Percentiles rank a stretch among this genome's conserved stretches.
phyloP scores from a whole-genome alignment of 2,888 invertebrate species.

The Trissolcus japonicus region DNA sequence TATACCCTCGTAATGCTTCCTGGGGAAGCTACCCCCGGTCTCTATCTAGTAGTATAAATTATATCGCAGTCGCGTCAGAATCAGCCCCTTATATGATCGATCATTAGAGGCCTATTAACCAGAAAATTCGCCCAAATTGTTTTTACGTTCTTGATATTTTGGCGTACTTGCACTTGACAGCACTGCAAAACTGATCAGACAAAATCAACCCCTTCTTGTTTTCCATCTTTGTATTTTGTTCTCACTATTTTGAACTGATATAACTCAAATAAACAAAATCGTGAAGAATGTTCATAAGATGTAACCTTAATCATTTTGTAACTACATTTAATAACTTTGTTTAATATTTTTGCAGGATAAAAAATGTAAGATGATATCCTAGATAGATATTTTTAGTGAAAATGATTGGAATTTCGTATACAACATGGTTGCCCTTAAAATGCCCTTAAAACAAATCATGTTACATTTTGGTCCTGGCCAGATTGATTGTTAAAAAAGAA shows the following conservation, averaged over 20 bases:
- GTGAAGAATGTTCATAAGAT: too few relatives aligned
- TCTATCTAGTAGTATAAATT: slow-evolving; percentile 75
- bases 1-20: slow-evolving; percentile 61
- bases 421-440: too few relatives aligned
- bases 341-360: too few relatives aligned
- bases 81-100: slow-evolving; percentile 74
- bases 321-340: too few relatives aligned
- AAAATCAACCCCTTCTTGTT: neutral
- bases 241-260: neutral
- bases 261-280: neutral
- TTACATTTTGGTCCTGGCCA: too few relatives aligned
- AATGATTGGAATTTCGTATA: too few relatives aligned
- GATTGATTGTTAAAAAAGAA: too few relatives aligned
- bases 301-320: too few relatives aligned
- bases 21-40: slow-evolving; percentile 72
- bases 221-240: neutral
- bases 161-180: slow-evolving; percentile 56
- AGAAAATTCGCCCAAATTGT: slow-evolving; percentile 73
- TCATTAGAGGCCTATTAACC: slow-evolving; percentile 74
- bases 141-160: slow-evolving; percentile 50
- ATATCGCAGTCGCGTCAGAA: slow-evolving; percentile 74
- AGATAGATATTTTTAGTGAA: too few relatives aligned
- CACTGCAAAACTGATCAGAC: slow-evolving; percentile 4
- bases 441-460: too few relatives aligned
- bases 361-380: too few relatives aligned